A percentile compares a stretch with the other conserved stretches of the same genome.
Conservation (phyloP, 2,888 invertebrate species). For the Papilio demoleus region DNA sequence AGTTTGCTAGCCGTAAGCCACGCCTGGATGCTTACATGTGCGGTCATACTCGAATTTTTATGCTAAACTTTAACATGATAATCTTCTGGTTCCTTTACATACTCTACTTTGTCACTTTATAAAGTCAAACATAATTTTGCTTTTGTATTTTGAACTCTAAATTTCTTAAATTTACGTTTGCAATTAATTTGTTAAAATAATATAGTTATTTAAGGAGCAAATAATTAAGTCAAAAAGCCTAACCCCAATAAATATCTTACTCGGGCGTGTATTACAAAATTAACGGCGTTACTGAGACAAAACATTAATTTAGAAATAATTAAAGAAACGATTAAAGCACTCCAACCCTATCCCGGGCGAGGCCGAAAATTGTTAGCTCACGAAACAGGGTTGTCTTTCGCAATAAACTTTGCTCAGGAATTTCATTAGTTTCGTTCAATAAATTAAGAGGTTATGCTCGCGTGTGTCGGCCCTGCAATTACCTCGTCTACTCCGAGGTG, state of each 20-base stretch:
- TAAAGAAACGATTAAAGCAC: slow-evolving; percentile 78
- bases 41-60: slow-evolving; percentile 3
- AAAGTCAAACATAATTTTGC: neutral
- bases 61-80: neutral
- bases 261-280: slow-evolving; percentile 52
- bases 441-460: slow-evolving; percentile 83
- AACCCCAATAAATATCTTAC: slow-evolving; percentile 49
- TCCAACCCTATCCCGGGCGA: slow-evolving; percentile 56
- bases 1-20: slow-evolving; percentile 25
- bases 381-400: slow-evolving; percentile 78
- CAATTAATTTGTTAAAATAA: neutral
- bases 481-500: slow-evolving; percentile 73
- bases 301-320: slow-evolving; percentile 78
- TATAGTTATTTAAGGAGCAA: slow-evolving; percentile 26
- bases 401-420: slow-evolving; percentile 81
- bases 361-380: slow-evolving; percentile 75
- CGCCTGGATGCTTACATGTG: slow-evolving; percentile 49
- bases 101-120: neutral
- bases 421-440: slow-evolving; percentile 84
- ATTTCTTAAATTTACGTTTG: neutral
- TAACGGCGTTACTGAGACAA: slow-evolving; percentile 55
- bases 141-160: neutral
- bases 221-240: slow-evolving; percentile 43
- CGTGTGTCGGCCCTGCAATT: slow-evolving; percentile 83
- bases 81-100: neutral